phyloP scores from a whole-genome alignment of 2,113 vertebrate genomes.

The Rhinolophus ferrumequinum region DNA sequence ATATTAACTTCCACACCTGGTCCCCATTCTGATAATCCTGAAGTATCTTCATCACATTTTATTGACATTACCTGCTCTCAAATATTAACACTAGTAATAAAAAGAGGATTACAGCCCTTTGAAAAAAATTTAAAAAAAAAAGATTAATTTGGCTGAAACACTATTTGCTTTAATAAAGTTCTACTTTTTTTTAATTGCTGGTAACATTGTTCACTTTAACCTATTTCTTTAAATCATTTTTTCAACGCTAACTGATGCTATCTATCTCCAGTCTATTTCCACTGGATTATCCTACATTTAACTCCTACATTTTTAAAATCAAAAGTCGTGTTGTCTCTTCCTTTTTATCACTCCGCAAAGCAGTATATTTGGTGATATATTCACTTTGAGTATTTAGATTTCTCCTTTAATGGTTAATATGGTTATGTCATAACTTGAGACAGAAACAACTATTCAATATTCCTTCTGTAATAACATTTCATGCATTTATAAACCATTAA shows the following conservation, averaged over 20 bases:
- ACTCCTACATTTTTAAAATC: not conserved
- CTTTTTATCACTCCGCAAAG: not conserved
- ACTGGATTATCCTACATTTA: not conserved
- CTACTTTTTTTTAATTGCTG: not conserved
- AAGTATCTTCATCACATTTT: constrained; percentile 18
- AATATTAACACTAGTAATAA: constrained; percentile 42
- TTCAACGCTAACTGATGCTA: not conserved
- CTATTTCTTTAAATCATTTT: not conserved
- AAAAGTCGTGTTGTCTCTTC: not conserved
- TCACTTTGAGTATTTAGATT: not conserved
- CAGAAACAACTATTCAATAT: not conserved
- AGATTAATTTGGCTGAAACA: not conserved
- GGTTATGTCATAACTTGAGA: not conserved
- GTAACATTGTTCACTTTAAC: not conserved
- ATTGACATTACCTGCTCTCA: constrained; percentile 18
- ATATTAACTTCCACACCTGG: constrained; percentile 69
- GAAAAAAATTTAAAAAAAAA: too few species aligned
- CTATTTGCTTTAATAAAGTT: not conserved
- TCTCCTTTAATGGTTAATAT: not conserved
- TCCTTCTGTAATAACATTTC: not conserved
- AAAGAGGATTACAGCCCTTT: constrained; percentile 17
- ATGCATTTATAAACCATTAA: not conserved
- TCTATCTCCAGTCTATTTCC: not conserved
- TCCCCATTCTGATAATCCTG: constrained; percentile 48
- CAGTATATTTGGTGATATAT: not conserved